Evolutionary conservation across 2,797 vertebrate species (phyloP).

Genomic region (Myotis findleyi): DNA sequence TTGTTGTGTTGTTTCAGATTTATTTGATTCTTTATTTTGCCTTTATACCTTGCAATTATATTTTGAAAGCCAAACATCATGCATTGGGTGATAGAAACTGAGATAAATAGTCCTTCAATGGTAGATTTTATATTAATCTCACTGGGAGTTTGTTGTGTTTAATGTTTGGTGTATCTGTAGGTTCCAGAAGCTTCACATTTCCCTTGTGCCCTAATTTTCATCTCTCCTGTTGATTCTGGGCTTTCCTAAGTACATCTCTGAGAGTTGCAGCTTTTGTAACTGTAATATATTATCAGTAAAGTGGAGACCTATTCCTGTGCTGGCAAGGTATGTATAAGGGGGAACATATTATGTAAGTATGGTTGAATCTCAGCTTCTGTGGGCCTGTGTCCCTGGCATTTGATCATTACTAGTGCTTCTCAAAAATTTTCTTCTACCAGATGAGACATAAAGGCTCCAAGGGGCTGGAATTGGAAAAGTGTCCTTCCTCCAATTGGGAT

Average conservation of each 20-base stretch:
- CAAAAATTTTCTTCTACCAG: constrained; percentile 5
- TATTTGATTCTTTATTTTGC: background rate
- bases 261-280: constrained; percentile 25
- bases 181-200: constrained; percentile 1
- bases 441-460: background rate
- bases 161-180: background rate
- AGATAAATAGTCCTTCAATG: background rate
- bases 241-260: background rate
- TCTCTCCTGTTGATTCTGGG: background rate
- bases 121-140: background rate
- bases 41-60: background rate
- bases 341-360: constrained; percentile 9
- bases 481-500: background rate
- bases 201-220: constrained; percentile 24
- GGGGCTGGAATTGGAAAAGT: background rate
- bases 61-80: background rate
- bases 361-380: constrained; percentile 47
- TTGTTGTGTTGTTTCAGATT: background rate
- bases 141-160: background rate
- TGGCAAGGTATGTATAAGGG: background rate
- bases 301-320: background rate
- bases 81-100: background rate
- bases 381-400: background rate
- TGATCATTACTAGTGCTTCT: constrained; percentile 29
- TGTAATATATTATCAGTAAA: constrained; percentile 11